Percentiles rank a stretch among this genome's conserved stretches.
phyloP scores from a whole-genome alignment of 2,888 invertebrate genomes.

The Alcis repandata region DNA sequence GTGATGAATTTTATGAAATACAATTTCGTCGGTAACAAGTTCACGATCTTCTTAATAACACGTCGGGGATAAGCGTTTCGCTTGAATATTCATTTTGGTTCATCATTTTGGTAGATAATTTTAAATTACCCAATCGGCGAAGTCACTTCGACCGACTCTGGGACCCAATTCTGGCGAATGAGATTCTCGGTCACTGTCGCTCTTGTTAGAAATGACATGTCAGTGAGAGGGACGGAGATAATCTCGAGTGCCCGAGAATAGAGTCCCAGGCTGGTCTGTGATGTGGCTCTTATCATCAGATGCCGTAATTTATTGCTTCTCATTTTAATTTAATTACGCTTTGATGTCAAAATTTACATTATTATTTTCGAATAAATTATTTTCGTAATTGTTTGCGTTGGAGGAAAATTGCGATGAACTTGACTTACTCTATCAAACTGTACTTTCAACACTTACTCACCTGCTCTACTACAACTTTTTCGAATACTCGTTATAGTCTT shows the following conservation, averaged over 20 bases:
- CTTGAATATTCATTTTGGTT: slow-evolving; percentile 84
- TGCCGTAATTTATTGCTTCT: slow-evolving; percentile 73
- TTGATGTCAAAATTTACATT: slow-evolving; percentile 9
- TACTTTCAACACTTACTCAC: too few species aligned
- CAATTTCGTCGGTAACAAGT: slow-evolving; percentile 83
- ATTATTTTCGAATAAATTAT: slow-evolving; percentile 26
- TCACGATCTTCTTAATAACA: slow-evolving; percentile 85
- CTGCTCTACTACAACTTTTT: too few species aligned
- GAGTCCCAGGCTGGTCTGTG: slow-evolving; percentile 43
- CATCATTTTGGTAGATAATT: slow-evolving; percentile 84
- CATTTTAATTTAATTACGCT: slow-evolving; percentile 69
- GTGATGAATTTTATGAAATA: slow-evolving; percentile 85
- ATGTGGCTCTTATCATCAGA: slow-evolving; percentile 55
- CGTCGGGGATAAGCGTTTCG: slow-evolving; percentile 79
- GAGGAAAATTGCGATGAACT: slow-evolving; percentile 2
- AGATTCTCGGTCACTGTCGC: too few species aligned
- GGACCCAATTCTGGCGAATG: too few species aligned
- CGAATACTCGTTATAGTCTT: neutral
- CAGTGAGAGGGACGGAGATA: too few species aligned
- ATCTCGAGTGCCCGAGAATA: too few species aligned
- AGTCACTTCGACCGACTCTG: slow-evolving; percentile 52
- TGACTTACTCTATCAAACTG: neutral
- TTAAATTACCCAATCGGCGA: slow-evolving; percentile 79
- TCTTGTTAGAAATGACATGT: too few species aligned
- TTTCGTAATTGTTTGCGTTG: slow-evolving; percentile 16